phyloP scores from a whole-genome alignment of 2,113 vertebrate species.

The Ranitomeya variabilis region DNA sequence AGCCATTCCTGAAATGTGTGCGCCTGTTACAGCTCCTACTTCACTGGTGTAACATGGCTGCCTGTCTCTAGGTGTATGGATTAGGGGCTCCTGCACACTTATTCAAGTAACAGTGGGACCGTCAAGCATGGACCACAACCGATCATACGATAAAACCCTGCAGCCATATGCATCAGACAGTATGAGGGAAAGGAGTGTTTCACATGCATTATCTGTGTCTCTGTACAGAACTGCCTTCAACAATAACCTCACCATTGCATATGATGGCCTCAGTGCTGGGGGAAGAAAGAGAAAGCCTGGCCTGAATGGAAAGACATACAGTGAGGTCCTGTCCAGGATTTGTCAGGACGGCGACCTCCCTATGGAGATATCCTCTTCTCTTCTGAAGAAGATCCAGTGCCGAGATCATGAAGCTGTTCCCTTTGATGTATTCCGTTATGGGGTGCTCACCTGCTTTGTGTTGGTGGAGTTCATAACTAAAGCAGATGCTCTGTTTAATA shows the following conservation, averaged over 20 bases:
- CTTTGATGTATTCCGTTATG: slow-evolving; percentile 86
- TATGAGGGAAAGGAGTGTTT: no score
- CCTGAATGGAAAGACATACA: slow-evolving; percentile 83
- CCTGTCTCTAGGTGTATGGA: no score
- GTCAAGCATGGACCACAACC: no score
- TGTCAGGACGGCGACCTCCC: slow-evolving; percentile 81
- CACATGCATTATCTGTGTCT: background rate
- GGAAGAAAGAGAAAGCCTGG: slow-evolving; percentile 71
- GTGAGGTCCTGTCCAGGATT: slow-evolving; percentile 80
- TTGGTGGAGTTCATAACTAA: slow-evolving; percentile 87
- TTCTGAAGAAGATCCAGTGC: slow-evolving; percentile 83
- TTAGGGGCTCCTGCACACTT: no score
- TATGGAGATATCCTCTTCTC: slow-evolving; percentile 71
- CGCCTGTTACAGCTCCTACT: no score
- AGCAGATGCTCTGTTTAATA: slow-evolving; percentile 78
- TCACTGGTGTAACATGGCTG: no score
- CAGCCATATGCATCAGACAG: no score
- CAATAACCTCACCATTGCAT: slow-evolving; percentile 79
- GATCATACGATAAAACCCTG: no score
- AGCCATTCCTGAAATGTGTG: no score
- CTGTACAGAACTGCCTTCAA: slow-evolving; percentile 76
- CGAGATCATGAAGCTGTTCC: slow-evolving; percentile 90
- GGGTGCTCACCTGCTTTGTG: slow-evolving; percentile 86
- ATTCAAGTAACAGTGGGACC: no score
- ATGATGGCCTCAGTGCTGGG: slow-evolving; percentile 75